These are phyloP conservation scores for Euwallacea similis DNA, from an alignment of 1,140 invertebrate genomes.

Conservation along the genomic window DNA sequence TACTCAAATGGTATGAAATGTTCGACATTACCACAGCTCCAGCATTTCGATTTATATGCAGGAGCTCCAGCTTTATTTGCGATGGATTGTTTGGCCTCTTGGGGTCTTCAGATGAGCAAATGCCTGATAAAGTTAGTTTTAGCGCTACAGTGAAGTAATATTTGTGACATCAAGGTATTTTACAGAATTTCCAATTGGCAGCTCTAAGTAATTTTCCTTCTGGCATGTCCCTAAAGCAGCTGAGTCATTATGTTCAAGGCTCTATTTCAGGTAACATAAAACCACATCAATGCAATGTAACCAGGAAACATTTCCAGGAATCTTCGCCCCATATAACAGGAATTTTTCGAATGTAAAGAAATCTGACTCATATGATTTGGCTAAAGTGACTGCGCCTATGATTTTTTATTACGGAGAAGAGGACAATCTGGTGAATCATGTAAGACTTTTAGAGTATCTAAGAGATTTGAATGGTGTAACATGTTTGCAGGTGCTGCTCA, in stretches of 20 bases:
- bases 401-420: conserved; percentile 34
- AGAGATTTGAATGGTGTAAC: not conserved
- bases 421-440: conserved; percentile 44
- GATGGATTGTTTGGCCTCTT: not conserved
- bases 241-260: conserved; percentile 33
- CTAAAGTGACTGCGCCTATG: conserved; percentile 35
- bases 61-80: conserved; percentile 6
- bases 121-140: conserved; percentile 18
- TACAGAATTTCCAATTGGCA: conserved; percentile 21
- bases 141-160: not conserved
- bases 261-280: conserved; percentile 9
- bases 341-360: not conserved
- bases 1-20: conserved; percentile 28
- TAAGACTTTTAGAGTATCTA: conserved; percentile 7
- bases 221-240: conserved; percentile 30
- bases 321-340: conserved; percentile 66
- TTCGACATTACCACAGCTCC: not conserved
- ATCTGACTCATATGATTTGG: conserved; percentile 21
- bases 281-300: not conserved
- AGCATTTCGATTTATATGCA: conserved; percentile 13
- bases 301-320: conserved; percentile 44
- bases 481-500: conserved; percentile 14
- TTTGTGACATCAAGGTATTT: not conserved
- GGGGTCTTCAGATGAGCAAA: conserved; percentile 11
- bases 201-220: conserved; percentile 23